A percentile compares a stretch with the other conserved stretches of the same genome.
Conservation (phyloP, 2,113 vertebrate species). For the Siniperca knerii region DNA sequence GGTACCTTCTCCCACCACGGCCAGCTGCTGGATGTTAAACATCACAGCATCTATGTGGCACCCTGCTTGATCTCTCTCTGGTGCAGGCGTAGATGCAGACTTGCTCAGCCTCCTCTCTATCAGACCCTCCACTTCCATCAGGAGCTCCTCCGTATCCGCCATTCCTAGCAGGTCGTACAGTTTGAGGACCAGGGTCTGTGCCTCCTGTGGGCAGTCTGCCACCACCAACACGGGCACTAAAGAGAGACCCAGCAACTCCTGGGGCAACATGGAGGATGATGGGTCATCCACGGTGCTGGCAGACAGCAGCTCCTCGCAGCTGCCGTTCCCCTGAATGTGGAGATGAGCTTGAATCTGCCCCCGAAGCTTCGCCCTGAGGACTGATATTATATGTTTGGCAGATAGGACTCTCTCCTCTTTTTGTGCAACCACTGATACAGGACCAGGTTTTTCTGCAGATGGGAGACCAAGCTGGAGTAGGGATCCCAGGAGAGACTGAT, state of each 20-base stretch:
- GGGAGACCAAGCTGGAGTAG: conserved; percentile 20
- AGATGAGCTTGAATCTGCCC: conserved; percentile 55
- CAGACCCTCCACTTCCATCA: conserved; percentile 76
- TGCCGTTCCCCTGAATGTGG: conserved; percentile 69
- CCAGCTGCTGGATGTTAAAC: conserved; percentile 84
- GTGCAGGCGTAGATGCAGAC: conserved; percentile 1
- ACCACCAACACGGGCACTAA: conserved; percentile 84
- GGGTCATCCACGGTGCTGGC: conserved; percentile 77
- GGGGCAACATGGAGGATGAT: conserved; percentile 71
- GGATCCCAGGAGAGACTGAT: conserved; percentile 10
- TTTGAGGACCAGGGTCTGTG: conserved; percentile 66
- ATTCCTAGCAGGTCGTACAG: conserved; percentile 80
- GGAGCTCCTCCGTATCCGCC: conserved; percentile 76
- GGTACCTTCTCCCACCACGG: conserved; percentile 17
- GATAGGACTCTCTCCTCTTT: conserved; percentile 48
- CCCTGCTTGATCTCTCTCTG: conserved; percentile 18
- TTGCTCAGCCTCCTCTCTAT: conserved; percentile 63
- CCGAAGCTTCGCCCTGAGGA: conserved; percentile 64
- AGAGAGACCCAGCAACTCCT: conserved; percentile 84
- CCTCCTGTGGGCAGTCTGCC: conserved; percentile 81
- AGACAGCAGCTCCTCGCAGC: conserved; percentile 82
- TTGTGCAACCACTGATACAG: neutral
- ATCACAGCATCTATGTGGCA: conserved; percentile 78
- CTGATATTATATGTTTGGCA: conserved; percentile 53
- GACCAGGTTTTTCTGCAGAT: conserved; percentile 12